Conservation (phyloP, 1,140 invertebrate species). For the Drosophila insularis region DNA sequence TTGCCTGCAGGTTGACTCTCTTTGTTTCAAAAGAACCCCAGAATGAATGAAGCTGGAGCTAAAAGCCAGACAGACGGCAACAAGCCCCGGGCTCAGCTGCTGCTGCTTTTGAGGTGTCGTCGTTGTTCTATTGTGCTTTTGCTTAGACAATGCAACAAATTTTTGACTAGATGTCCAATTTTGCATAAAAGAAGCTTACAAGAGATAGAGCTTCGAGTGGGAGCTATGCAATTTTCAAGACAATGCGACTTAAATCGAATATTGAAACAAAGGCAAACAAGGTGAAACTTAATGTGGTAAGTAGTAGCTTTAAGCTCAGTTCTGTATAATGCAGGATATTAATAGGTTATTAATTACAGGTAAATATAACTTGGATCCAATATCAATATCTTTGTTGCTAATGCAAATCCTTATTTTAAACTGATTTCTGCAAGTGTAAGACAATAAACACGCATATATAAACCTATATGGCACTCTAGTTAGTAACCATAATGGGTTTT, state of each 20-base stretch:
- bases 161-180: slow-evolving; percentile 8
- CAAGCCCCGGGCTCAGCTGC: neutral
- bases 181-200: neutral
- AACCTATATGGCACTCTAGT: slow-evolving; percentile 1
- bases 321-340: neutral
- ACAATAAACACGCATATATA: neutral
- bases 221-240: neutral
- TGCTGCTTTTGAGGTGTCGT: neutral
- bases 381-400: too few species aligned
- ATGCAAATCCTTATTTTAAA: neutral
- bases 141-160: neutral
- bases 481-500: neutral
- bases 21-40: neutral
- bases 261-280: too few species aligned
- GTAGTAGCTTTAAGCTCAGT: neutral
- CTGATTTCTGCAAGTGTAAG: neutral
- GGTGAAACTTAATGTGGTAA: too few species aligned
- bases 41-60: neutral
- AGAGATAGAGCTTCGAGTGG: neutral
- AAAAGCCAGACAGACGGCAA: neutral
- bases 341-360: too few species aligned
- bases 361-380: too few species aligned
- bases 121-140: neutral
- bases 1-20: neutral
- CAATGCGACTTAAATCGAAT: neutral